Evolutionary conservation across 1,140 invertebrate species (phyloP).

Genomic region (Drosophila equinoxialis): DNA sequence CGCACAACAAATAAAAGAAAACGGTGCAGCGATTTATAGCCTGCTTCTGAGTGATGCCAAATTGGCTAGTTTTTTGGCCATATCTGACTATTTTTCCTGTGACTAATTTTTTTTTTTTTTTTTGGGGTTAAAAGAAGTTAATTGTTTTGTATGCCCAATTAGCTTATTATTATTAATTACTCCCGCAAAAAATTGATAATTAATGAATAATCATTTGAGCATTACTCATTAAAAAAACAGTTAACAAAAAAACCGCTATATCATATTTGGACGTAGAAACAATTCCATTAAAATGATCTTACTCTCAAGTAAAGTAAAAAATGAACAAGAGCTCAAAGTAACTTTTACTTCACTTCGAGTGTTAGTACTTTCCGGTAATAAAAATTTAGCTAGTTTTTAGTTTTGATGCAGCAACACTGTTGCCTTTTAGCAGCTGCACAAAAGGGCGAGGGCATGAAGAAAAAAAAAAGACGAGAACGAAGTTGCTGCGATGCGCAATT

Average conservation of each 20-base stretch:
- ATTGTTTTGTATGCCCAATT: too few species aligned
- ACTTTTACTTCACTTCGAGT: background rate
- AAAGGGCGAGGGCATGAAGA: conserved; percentile 32
- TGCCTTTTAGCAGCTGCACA: conserved; percentile 44
- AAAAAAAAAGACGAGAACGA: conserved; percentile 42
- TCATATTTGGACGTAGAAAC: too few species aligned
- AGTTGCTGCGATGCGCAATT: conserved; percentile 66
- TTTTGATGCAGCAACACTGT: conserved; percentile 19
- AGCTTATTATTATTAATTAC: too few species aligned
- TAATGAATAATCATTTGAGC: too few species aligned
- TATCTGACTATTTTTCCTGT: background rate
- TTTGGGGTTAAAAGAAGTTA: too few species aligned
- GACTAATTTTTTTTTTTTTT: background rate
- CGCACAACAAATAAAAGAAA: conserved; percentile 56
- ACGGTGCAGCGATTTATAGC: conserved; percentile 73
- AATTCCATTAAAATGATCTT: too few species aligned
- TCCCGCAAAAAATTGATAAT: too few species aligned
- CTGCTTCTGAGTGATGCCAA: conserved; percentile 9
- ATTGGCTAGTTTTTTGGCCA: conserved; percentile 9
- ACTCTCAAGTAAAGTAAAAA: too few species aligned
- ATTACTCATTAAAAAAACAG: too few species aligned
- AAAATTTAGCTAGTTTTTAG: conserved; percentile 11
- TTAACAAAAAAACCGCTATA: too few species aligned
- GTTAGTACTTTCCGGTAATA: background rate
- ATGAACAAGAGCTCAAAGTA: background rate